Base-by-base conservation (phyloP, 2,888 invertebrate genomes). In the Eupeodes luniger region DNA sequence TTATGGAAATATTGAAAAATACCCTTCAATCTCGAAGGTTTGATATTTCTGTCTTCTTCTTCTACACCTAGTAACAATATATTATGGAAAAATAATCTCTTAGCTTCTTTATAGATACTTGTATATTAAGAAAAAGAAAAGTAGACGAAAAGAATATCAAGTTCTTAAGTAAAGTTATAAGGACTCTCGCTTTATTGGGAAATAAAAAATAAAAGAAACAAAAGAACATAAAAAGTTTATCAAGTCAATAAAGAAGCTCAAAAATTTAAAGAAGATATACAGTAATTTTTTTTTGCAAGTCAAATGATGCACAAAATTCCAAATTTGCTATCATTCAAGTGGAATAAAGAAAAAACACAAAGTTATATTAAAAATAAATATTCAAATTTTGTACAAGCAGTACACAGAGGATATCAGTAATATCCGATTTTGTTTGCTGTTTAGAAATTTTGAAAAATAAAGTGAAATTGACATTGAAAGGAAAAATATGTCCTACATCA, bases 281-380 rank as follows among this genome's bases (percentile, higher is more conserved):
- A 40, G 0, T 40, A 27, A 69, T 62, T 51, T 64, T 66, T 27
- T 40, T 14, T 66, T 66, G 27, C 14, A n/a, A 70, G 81, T 64
- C 81, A 88, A 88, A 88, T 85, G 85, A 88, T 85, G 88, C 81
- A 85, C 51, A 75, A 81, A 85, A 88, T 88, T 88, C 75, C 64
- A 75, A 88, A 85, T 78, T 85, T 78, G 61, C 70, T 64, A 66
- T 61, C 78, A 72, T 57, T 75, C 88, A 75, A 78, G 85, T 59
- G 64, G 74, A 88, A 85, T 70, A 40, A 57, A 1, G 19, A 64
- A 69, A 59, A 40, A 5, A 36, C 9, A 16, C 40, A 61, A 6
- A 16, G 5, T 36, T 5, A 11, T 40, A 16, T 5, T 40, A 16
- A 19, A 14, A 10, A 64, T 5, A 27, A 81, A 74, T 84, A 74